Base-by-base conservation (phyloP, 2,888 invertebrate genomes). In the Sylvicola fuscatus region DNA sequence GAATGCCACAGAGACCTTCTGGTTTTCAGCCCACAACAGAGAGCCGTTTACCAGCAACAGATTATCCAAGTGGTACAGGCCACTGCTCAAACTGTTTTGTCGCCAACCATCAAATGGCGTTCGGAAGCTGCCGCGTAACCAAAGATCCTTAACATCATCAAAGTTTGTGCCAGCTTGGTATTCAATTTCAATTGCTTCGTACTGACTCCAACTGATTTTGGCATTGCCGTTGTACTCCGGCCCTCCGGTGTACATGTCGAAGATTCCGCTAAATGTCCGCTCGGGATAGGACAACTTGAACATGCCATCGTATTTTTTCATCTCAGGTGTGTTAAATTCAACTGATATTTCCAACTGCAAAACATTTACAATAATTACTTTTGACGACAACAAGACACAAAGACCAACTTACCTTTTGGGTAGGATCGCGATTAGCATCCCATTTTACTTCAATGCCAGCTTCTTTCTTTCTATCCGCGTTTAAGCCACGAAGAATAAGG, bases 391-490 rank as follows among this genome's bases (percentile, higher is more conserved):
- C n/a, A n/a, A n/a, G n/a, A n/a, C n/a, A n/a, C n/a, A n/a, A n/a
- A n/a, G n/a, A n/a, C n/a, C n/a, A n/a, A 21, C 67, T 64, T 40
- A 79, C 61, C 51, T 75, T 76, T 51, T 80, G 72, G 33, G 72
- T 69, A 0, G 83, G 83, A 58, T 84, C 80, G 6, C 84, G 64
- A 54, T 83, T 84, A 1, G 81, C 82, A 49, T 86, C 83, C 84
- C 84, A 86, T 52, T 81, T 80, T 13, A 86, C 52, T 37, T 80
- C 76, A 2, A 79, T 58, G 3, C 72, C 73, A 1, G 76, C 58
- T 16, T 75, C 71, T 49, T 79, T 79, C 35, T 68, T 66, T 10
- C 58, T 54, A 0, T 64, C 59, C 6, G 68, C 64, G 29, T 70
- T 64, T 41, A 71, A 63, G 2, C 72, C 67, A 40, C 70, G 71